Evolutionary conservation across 1,140 invertebrate genomes (phyloP), one percentile per base, ranked within the genome.

Genomic region (Eriosoma lanigerum): DNA sequence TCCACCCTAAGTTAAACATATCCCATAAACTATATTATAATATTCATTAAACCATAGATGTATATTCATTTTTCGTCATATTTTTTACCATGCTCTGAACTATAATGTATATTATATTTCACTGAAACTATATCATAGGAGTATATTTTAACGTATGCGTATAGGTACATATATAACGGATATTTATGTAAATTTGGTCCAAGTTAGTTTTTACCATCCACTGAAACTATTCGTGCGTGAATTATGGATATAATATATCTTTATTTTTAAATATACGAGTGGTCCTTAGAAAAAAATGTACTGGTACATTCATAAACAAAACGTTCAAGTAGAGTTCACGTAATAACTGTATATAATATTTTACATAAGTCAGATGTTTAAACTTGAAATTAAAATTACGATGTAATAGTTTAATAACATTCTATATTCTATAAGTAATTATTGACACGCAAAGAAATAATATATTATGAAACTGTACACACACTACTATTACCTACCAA

Each of bases 101-200:
- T 38, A 38, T 38, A 38, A 38, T 4, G 8, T 38, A 8, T 38
- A 38, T 38, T 38, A 4, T 38, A 38, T 38, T 38, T 38, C 32
- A 38, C 32, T 38, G 8, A 38, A 38, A 38, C 32, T n/a, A 8
- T 38, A 8, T 38, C 3, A 38, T 38, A 38, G 8, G 3, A 38
- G 3, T 4, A 4, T 38, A 38, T 38, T 3, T 38, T 38, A 38
- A 38, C 17, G 15, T 70, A 21, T n/a, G n/a, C n/a, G n/a, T n/a
- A n/a, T n/a, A n/a, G 10, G 1, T 66, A 15, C 32, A 8, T 38
- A 38, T 72, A 52, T n/a, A 52, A 52, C 68, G 0, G 3, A 8
- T 72, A 29, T 72, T 52, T 52, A 50, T 70, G 68, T 70, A 19
- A 29, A 52, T 72, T 4, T 19, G 19, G 21, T 72, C 24, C 24